Conservation (phyloP, 2,797 vertebrate species). For the Semotilus atromaculatus region DNA sequence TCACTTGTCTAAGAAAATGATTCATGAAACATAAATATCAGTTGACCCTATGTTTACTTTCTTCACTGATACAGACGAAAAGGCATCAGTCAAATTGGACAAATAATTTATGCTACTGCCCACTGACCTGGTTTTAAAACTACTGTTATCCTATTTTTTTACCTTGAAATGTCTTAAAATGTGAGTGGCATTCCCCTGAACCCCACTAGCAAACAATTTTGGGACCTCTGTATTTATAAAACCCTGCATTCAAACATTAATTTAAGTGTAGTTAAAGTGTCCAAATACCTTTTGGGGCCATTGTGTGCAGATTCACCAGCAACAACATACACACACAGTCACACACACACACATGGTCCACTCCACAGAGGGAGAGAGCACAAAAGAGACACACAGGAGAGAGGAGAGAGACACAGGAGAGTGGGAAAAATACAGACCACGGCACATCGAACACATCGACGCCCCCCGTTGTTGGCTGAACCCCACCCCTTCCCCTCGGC, state of each 20-base stretch:
- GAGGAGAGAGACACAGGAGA: slow-evolving; percentile 69
- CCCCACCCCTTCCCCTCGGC: slow-evolving; percentile 23
- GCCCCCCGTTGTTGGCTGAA: slow-evolving; percentile 44
- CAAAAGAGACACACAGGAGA: slow-evolving; percentile 74
- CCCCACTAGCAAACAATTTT: neutral
- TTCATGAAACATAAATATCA: neutral
- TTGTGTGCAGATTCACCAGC: slow-evolving; percentile 14
- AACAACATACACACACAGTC: slow-evolving; percentile 22
- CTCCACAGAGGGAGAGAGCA: slow-evolving; percentile 77
- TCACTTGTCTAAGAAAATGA: neutral
- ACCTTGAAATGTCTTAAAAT: neutral
- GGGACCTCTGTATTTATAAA: neutral
- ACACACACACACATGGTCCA: slow-evolving; percentile 56
- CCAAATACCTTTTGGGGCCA: slow-evolving; percentile 19
- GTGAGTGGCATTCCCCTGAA: neutral
- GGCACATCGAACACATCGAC: slow-evolving; percentile 74
- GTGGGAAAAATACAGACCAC: slow-evolving; percentile 74
- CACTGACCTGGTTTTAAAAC: neutral
- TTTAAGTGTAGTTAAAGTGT: neutral
- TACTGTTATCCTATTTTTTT: neutral
- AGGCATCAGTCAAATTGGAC: neutral
- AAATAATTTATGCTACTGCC: neutral
- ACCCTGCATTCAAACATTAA: neutral
- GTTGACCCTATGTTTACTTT: neutral
- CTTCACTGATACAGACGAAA: neutral